Evolutionary conservation across 2,797 vertebrate genomes (phyloP).

Genomic region (Sandelia bainsii): DNA sequence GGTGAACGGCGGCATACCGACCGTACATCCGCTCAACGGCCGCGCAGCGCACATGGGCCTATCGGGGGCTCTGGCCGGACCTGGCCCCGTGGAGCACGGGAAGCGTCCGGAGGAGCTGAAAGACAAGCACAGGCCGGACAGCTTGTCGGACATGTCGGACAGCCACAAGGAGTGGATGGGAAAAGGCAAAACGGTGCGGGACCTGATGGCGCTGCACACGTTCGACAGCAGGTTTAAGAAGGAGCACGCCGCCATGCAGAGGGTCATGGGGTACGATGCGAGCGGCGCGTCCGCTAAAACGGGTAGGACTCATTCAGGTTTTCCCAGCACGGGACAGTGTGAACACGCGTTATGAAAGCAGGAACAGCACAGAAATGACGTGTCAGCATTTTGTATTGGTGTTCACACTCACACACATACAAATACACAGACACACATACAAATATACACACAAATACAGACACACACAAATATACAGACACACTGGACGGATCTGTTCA

Average conservation of each 20-base stretch:
- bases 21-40: conserved; percentile 85
- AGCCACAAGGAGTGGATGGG: conserved; percentile 86
- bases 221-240: conserved; percentile 92
- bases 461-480: too few relatives aligned
- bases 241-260: conserved; percentile 86
- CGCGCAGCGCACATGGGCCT: conserved; percentile 85
- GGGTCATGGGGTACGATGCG: conserved; percentile 87
- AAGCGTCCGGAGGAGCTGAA: conserved; percentile 87
- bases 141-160: conserved; percentile 76
- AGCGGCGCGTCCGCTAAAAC: conserved; percentile 86
- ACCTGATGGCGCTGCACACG: conserved; percentile 90
- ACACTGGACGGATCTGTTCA: conserved; percentile 28
- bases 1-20: conserved; percentile 86
- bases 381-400: conserved; percentile 40
- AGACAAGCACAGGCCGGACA: conserved; percentile 86
- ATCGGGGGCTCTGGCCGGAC: conserved; percentile 70
- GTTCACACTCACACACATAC: too few relatives aligned
- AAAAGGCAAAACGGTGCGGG: conserved; percentile 89
- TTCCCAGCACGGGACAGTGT: too few relatives aligned
- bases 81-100: conserved; percentile 74
- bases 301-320: conserved; percentile 78
- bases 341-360: too few relatives aligned
- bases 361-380: too few relatives aligned
- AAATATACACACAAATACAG: too few relatives aligned
- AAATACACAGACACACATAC: too few relatives aligned